phyloP scores from a whole-genome alignment of 2,113 vertebrate species.

The Peromyscus leucopus region DNA sequence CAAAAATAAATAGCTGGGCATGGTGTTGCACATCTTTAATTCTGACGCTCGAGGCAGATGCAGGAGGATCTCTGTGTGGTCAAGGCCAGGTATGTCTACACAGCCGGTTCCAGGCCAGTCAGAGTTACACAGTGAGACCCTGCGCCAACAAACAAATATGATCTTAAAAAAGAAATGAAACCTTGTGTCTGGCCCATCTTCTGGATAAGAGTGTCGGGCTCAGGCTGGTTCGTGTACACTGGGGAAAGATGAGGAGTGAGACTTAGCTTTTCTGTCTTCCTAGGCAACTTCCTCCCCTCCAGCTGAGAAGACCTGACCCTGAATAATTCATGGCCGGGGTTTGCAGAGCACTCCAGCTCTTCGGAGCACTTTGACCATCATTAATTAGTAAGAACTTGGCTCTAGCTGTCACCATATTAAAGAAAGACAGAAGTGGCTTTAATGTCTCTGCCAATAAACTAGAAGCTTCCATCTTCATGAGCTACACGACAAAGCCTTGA shows the following conservation, averaged over 20 bases:
- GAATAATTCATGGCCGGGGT: conserved; percentile 72
- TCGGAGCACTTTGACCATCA: conserved; percentile 73
- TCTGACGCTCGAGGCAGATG: neutral
- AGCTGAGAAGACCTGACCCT: conserved; percentile 30
- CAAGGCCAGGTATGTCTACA: neutral
- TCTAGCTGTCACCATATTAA: conserved; percentile 53
- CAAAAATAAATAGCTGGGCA: neutral
- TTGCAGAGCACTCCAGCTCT: conserved; percentile 44
- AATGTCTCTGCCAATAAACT: conserved; percentile 22
- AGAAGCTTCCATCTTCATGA: neutral
- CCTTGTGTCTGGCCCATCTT: neutral
- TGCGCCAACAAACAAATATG: neutral
- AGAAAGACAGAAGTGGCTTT: conserved; percentile 60
- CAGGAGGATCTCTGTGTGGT: neutral
- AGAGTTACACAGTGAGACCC: neutral
- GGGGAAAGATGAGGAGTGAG: neutral
- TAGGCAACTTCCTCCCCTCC: neutral
- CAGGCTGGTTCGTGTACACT: neutral
- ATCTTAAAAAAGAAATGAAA: neutral
- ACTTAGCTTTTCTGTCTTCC: neutral
- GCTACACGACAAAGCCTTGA: neutral
- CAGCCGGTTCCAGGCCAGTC: neutral
- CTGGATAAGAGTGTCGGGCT: neutral
- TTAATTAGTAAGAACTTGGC: conserved; percentile 80
- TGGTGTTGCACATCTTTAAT: neutral